These are phyloP conservation scores for Achlya flavicornis DNA, from an alignment of 2,888 invertebrate genomes.

Conservation along the genomic window DNA sequence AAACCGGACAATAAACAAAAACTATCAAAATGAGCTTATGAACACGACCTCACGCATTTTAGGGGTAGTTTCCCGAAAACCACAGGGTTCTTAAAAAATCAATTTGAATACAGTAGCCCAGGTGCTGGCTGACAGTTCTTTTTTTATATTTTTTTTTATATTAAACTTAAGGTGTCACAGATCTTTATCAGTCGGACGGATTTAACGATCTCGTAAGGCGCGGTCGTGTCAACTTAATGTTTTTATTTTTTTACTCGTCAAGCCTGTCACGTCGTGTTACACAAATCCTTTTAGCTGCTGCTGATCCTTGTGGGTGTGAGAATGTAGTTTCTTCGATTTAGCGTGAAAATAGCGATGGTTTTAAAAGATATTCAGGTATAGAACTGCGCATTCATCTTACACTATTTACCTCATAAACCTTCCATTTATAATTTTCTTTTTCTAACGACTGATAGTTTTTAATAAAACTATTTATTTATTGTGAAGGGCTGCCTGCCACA, in stretches of 20 bases:
- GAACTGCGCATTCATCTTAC: no score
- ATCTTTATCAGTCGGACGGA: slow-evolving; percentile 77
- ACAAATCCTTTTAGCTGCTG: slow-evolving; percentile 74
- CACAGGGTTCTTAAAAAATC: slow-evolving; percentile 60
- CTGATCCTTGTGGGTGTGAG: slow-evolving; percentile 65
- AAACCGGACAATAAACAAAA: slow-evolving; percentile 42
- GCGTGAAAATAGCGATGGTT: slow-evolving; percentile 25
- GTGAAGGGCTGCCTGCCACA: slow-evolving; percentile 26
- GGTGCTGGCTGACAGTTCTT: slow-evolving; percentile 55
- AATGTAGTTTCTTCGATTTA: slow-evolving; percentile 37
- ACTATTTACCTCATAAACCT: no score
- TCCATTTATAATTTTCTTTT: no score
- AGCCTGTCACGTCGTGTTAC: slow-evolving; percentile 79
- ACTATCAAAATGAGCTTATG: slow-evolving; percentile 49
- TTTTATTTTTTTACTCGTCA: slow-evolving; percentile 65
- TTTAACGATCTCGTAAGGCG: slow-evolving; percentile 78
- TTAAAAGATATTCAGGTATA: slow-evolving; percentile 14
- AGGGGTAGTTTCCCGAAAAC: slow-evolving; percentile 67
- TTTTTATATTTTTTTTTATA: slow-evolving; percentile 49
- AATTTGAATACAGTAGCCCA: slow-evolving; percentile 82
- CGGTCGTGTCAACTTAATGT: slow-evolving; percentile 66
- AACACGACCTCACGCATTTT: slow-evolving; percentile 67
- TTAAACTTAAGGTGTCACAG: slow-evolving; percentile 73
- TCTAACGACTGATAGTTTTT: no score
- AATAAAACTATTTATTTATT: slow-evolving; percentile 10